A percentile compares a stretch with the other conserved stretches of the same genome.
These are phyloP conservation scores for Drosophila suzukii DNA, from an alignment of 1,140 invertebrate species.

Conservation along the genomic window DNA sequence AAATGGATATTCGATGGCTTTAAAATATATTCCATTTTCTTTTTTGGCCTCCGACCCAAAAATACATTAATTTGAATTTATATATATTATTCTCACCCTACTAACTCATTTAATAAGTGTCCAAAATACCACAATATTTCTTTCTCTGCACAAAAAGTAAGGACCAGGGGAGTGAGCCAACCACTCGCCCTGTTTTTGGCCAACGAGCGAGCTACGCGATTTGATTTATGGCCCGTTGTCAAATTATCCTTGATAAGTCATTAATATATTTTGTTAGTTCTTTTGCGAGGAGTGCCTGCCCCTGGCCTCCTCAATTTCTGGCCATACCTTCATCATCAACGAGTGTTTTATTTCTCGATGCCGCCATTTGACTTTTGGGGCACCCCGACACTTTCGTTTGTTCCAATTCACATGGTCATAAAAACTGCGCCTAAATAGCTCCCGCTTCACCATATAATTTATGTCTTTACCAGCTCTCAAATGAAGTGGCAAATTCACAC, in stretches of 20 bases:
- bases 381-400: slow-evolving; percentile 56
- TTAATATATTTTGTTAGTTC: slow-evolving; percentile 74
- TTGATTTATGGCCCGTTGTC: slow-evolving; percentile 81
- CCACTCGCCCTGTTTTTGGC: slow-evolving; percentile 63
- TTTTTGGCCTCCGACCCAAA: no score
- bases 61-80: no score
- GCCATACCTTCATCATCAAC: slow-evolving; percentile 42
- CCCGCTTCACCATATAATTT: slow-evolving; percentile 52
- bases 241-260: slow-evolving; percentile 84
- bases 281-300: slow-evolving; percentile 30
- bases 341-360: slow-evolving; percentile 51
- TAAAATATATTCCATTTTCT: no score
- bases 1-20: no score
- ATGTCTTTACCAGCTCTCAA: slow-evolving; percentile 77
- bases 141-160: slow-evolving; percentile 9
- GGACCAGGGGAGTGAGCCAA: slow-evolving; percentile 16
- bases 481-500: slow-evolving; percentile 84
- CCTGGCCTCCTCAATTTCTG: background rate
- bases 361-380: slow-evolving; percentile 58
- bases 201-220: slow-evolving; percentile 56
- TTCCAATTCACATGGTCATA: slow-evolving; percentile 72
- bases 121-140: background rate
- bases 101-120: no score
- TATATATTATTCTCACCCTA: no score
- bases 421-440: slow-evolving; percentile 57